Conservation (phyloP, 2,888 invertebrate genomes). For the Agrilus cyanescens region DNA sequence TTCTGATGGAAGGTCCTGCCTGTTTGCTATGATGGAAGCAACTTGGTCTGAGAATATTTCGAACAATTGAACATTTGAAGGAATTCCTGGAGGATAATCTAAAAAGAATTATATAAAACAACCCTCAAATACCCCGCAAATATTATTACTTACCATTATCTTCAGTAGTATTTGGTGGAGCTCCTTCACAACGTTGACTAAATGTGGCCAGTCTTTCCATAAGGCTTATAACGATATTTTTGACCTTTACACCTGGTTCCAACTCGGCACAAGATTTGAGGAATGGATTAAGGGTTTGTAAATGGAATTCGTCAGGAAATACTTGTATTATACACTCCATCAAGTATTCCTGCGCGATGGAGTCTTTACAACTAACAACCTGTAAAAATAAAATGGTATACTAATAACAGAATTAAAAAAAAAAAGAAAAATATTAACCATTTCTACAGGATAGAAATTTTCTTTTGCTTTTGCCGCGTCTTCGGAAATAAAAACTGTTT, state of each 20-base stretch:
- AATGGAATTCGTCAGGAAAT: conserved; percentile 97
- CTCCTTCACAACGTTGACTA: conserved; percentile 62
- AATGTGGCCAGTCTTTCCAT: conserved; percentile 83
- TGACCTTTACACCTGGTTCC: conserved; percentile 91
- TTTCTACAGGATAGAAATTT: no score
- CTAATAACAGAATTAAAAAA: not conserved
- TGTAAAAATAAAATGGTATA: conserved; percentile 14
- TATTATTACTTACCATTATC: not conserved
- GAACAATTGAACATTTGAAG: conserved; percentile 81
- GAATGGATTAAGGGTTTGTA: conserved; percentile 90
- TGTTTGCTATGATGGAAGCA: conserved; percentile 83
- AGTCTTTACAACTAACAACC: conserved; percentile 94
- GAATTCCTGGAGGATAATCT: conserved; percentile 12
- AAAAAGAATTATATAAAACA: not conserved
- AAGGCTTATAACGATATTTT: conserved; percentile 93
- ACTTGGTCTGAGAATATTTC: conserved; percentile 98
- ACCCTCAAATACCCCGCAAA: not conserved
- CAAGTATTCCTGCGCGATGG: conserved; percentile 97
- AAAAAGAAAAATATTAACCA: not conserved
- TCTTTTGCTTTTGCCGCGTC: no score
- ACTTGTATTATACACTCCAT: conserved; percentile 99
- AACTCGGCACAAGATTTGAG: conserved; percentile 94
- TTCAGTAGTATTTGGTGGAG: conserved; percentile 12
- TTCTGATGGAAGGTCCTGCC: conserved; percentile 90
- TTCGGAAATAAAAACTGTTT: no score